Evolutionary conservation across 2,113 vertebrate species (phyloP).

Genomic region (Oenanthe melanoleuca): DNA sequence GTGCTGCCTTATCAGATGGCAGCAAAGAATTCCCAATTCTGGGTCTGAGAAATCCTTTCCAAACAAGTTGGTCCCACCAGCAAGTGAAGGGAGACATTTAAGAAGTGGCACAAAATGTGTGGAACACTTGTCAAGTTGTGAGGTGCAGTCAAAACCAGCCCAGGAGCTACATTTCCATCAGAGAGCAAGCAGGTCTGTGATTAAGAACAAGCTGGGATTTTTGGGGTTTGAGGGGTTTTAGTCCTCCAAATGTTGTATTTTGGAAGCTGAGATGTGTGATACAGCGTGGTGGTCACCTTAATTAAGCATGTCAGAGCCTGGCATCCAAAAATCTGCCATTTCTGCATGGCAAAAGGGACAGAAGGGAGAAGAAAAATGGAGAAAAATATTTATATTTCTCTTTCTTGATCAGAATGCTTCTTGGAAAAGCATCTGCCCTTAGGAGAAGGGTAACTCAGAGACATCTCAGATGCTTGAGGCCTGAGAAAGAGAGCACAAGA

Average conservation of each 20-base stretch:
- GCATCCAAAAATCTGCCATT: neutral
- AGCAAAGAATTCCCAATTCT: neutral
- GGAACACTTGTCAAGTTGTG: neutral
- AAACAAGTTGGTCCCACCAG: neutral
- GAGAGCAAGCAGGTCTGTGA: neutral
- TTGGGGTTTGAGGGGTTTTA: neutral
- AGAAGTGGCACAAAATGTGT: neutral
- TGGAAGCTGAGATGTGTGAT: neutral
- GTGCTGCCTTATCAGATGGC: neutral
- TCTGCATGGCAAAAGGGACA: neutral
- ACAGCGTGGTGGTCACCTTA: neutral
- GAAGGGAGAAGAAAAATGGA: neutral
- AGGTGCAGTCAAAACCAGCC: neutral
- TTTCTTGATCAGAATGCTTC: neutral
- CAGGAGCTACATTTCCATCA: neutral
- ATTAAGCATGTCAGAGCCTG: neutral
- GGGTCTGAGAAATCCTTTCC: neutral
- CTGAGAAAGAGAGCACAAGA: neutral
- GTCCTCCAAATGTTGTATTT: accelerated
- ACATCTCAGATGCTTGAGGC: neutral
- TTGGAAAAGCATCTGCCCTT: neutral
- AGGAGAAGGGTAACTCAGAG: neutral
- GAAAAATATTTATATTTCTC: neutral
- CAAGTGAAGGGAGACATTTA: neutral
- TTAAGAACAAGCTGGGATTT: neutral